These are phyloP conservation scores for Drosophila rufa DNA, from an alignment of 1,140 invertebrate genomes.

Conservation along the genomic window DNA sequence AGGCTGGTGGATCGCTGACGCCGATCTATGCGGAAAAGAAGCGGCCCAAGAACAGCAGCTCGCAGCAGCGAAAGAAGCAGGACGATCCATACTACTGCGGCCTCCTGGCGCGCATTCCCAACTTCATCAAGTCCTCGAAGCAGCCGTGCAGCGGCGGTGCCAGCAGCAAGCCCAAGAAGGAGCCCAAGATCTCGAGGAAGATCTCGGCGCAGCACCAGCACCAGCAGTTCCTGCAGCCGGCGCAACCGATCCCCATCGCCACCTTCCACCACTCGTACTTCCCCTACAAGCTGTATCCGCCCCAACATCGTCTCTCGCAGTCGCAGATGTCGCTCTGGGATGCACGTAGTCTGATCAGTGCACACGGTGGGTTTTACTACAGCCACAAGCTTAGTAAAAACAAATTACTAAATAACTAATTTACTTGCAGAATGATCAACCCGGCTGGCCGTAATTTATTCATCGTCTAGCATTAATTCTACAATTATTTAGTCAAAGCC, in stretches of 20 bases:
- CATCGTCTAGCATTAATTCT: slow-evolving; percentile 69
- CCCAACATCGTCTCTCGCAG: slow-evolving; percentile 80
- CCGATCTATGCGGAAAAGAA: slow-evolving; percentile 75
- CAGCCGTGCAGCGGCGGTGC: slow-evolving; percentile 49
- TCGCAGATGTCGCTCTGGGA: slow-evolving; percentile 84
- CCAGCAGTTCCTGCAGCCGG: slow-evolving; percentile 53
- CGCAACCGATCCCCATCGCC: slow-evolving; percentile 77
- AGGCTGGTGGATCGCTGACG: slow-evolving; percentile 46
- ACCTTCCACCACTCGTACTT: slow-evolving; percentile 81
- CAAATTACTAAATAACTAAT: neutral
- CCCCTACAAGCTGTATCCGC: slow-evolving; percentile 78
- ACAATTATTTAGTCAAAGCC: slow-evolving; percentile 73
- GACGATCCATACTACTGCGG: slow-evolving; percentile 95
- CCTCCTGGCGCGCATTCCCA: slow-evolving; percentile 91
- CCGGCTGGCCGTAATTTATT: slow-evolving; percentile 71
- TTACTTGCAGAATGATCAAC: slow-evolving; percentile 61
- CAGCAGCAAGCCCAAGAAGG: slow-evolving; percentile 74
- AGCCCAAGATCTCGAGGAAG: slow-evolving; percentile 80
- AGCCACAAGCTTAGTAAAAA: neutral
- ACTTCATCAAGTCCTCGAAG: slow-evolving; percentile 88
- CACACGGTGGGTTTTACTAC: slow-evolving; percentile 61
- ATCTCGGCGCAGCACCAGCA: slow-evolving; percentile 76
- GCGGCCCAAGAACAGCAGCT: slow-evolving; percentile 57
- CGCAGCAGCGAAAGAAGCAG: slow-evolving; percentile 85
- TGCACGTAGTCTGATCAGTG: slow-evolving; percentile 83